Evolutionary conservation across 2,797 vertebrate species (phyloP), one percentile per base, ranked within the genome.

Genomic region (Hydrolagus colliei): DNA sequence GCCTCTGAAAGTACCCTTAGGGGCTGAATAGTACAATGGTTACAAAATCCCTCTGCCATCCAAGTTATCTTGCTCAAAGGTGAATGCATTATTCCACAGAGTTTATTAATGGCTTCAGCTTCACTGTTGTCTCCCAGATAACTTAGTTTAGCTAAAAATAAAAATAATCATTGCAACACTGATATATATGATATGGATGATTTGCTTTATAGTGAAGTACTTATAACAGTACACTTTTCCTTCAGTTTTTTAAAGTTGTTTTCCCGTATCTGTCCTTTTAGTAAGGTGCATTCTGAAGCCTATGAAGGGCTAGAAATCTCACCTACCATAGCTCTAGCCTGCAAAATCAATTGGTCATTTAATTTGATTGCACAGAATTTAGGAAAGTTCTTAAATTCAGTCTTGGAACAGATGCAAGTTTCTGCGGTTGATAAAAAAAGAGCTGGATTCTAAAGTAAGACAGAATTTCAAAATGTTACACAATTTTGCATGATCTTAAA

Each of bases 21-120:
- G 18, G 14, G 27, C 8, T 76, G 74, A 16, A 52, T 20, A 2
- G 14, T 35, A 7, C 52, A 52, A 76, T 52, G 16, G 41, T 52
- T 52, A 14, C 14, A 79, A 5, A 7, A 79, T 2, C 12, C 8
- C 13, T 63, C n/a, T 63, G n/a, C 22, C 77, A 79, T 32, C 77
- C 22, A n/a, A 63, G 41, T n/a, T 77, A 77, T n/a, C 74, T 10
- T 76, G 16, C 12, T 76, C n/a, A 41, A 41, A 73, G 52, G 12
- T 22, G 20, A 79, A 79, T 79, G 12, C 13, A 79, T 63, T 79
- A 14, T 14, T 22, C 62, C 14, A 27, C 14, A 7, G 13, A 22
- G 59, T 78, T 78, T 78, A 78, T 9, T 7, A 9, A 65, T 32
- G 77, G n/a, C 27, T 79, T 79, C 61, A 79, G 77, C 61, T 27